A percentile compares a stretch with the other conserved stretches of the same genome.
phyloP scores from a whole-genome alignment of 2,888 invertebrate genomes.

The Gerris lacustris region DNA sequence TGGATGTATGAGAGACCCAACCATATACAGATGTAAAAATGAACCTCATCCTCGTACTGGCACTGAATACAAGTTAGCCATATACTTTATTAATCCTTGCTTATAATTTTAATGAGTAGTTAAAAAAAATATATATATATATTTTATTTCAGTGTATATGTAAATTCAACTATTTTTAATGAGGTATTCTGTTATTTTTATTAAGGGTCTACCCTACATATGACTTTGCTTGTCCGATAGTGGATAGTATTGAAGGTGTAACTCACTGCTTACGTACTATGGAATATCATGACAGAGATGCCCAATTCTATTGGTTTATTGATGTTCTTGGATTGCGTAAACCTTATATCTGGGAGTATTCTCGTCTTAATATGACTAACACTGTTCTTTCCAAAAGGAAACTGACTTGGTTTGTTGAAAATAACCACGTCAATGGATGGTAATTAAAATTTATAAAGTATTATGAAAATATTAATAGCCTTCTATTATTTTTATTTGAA shows the following conservation, averaged over 20 bases:
- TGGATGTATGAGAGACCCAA: constrained; percentile 95
- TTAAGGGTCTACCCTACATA: constrained; percentile 95
- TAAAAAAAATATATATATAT: not conserved
- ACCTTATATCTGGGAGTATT: constrained; percentile 91
- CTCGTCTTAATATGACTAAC: constrained; percentile 89
- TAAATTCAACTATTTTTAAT: too few relatives aligned
- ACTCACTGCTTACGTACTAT: constrained; percentile 95
- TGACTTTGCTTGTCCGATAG: constrained; percentile 99
- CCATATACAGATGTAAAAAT: constrained; percentile 88
- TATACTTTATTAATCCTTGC: constrained; percentile 17
- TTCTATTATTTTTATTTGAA: not conserved
- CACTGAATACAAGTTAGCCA: constrained; percentile 78
- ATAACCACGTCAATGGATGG: constrained; percentile 94
- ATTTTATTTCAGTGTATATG: too few relatives aligned
- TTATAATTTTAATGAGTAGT: not conserved
- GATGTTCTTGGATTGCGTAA: constrained; percentile 74
- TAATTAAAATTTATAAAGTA: constrained; percentile 36
- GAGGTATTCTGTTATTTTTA: constrained; percentile 26
- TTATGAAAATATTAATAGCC: not conserved
- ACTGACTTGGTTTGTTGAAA: constrained; percentile 93
- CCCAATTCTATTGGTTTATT: constrained; percentile 95
- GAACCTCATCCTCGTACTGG: constrained; percentile 91
- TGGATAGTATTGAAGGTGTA: constrained; percentile 92
- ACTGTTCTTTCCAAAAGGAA: constrained; percentile 96
- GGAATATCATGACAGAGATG: constrained; percentile 96